Base-by-base conservation (phyloP, 2,113 vertebrate genomes). In the Tupaia chinensis region DNA sequence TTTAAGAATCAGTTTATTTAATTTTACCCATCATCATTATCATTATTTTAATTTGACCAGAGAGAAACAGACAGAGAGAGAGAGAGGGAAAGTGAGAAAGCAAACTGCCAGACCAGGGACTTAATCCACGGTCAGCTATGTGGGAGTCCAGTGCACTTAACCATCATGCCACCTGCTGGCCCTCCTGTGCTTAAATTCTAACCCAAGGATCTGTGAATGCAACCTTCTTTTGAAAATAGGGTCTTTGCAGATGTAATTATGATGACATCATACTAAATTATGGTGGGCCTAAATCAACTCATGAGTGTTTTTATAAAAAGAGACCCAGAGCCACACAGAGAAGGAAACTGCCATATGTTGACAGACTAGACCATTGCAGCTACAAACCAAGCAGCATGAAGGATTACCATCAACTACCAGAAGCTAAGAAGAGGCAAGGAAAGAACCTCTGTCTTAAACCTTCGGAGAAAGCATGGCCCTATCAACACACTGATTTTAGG, bases 291-390 rank as follows among this genome's bases (percentile, higher is more conserved):
- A 84, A 73, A 77, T 93, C 53, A 61, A 81, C 60, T 80, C 23
- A 70, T n/a, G 53, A 10, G 10, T 27, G 22, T 70, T 89, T 56
- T 93, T 74, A 23, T 23, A 76, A n/a, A 34, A 80, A 91, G 25
- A 83, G 17, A 93, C 29, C 29, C 32, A 66, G 16, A 85, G 16
- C 80, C 27, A 61, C 7, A 72, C 9, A 32, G 8, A 89, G 53
- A 14, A 22, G 32, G 14, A 90, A n/a, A 76, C 56, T 0, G 2
- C 3, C 29, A 14, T 4, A 0, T n/a, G 22, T 29, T 10, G 63
- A 29, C 0, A 0, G 63, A 56, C 0, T 14, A 6, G 16, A 72
- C 13, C 0, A 27, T n/a, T 29, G 5, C 13, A 27, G 29, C 25
- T 53, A 13, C 63, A 84, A 73, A 23, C 11, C 65, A 54, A 83